phyloP scores from a whole-genome alignment of 2,797 vertebrate species.

The Parambassis ranga region DNA sequence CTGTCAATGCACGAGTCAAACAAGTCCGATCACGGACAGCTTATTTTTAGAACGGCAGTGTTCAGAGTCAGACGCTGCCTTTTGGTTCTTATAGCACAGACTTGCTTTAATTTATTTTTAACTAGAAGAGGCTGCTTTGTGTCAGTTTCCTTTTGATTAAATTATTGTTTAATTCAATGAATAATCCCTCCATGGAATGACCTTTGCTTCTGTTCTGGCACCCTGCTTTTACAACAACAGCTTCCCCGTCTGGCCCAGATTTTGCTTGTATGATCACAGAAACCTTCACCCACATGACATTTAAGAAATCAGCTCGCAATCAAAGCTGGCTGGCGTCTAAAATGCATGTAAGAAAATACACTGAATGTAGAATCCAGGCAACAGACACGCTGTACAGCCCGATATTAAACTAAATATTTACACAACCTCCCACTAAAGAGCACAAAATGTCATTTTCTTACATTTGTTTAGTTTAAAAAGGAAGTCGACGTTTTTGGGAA shows the following conservation, averaged over 20 bases:
- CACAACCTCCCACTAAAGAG: not conserved
- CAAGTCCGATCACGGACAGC: not conserved
- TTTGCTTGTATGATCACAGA: not conserved
- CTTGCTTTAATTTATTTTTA: not conserved
- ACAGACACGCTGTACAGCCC: not conserved
- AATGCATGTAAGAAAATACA: not conserved
- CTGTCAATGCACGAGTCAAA: not conserved
- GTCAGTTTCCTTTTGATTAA: no score
- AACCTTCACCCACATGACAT: not conserved
- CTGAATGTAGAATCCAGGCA: conserved; percentile 12
- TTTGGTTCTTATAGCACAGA: not conserved
- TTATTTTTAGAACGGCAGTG: no score
- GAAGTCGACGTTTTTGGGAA: no score
- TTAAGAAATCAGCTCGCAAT: not conserved
- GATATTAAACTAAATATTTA: not conserved
- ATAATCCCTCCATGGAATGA: not conserved
- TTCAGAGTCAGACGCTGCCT: no score
- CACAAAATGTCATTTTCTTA: not conserved
- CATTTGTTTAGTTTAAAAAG: no score
- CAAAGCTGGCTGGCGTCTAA: not conserved
- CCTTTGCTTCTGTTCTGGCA: not conserved
- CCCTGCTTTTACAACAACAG: not conserved
- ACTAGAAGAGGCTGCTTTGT: not conserved
- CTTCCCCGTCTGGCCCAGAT: not conserved
- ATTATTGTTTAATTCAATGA: not conserved